Conservation (phyloP, 1,140 invertebrate genomes). For the Arion vulgaris region DNA sequence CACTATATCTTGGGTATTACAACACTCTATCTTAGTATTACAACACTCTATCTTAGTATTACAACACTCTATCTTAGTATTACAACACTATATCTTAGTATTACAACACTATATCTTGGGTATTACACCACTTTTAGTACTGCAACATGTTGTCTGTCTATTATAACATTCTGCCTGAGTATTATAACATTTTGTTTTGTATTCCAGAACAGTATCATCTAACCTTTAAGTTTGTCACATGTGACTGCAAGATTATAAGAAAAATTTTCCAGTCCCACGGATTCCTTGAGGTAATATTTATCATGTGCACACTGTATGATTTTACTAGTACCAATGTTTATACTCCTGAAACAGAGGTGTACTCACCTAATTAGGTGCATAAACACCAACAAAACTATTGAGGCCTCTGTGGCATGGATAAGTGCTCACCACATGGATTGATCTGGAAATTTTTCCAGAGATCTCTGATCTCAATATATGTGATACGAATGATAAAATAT, state of each 20-base stretch:
- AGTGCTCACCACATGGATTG: neutral
- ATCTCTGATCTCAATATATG: too few relatives aligned
- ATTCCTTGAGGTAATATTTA: slow-evolving; percentile 66
- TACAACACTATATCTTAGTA: too few relatives aligned
- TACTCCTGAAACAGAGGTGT: too few relatives aligned
- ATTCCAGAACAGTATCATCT: slow-evolving; percentile 71
- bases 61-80: neutral
- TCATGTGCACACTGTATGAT: neutral
- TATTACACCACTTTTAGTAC: neutral
- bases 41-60: too few relatives aligned
- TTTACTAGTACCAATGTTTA: neutral
- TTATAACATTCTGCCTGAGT: neutral
- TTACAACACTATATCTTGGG: neutral
- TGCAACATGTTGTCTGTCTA: neutral
- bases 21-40: too few relatives aligned
- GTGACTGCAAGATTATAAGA: slow-evolving; percentile 70
- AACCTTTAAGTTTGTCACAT: slow-evolving; percentile 70
- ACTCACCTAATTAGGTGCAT: too few relatives aligned
- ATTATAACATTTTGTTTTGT: neutral
- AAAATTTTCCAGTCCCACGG: slow-evolving; percentile 69
- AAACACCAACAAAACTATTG: neutral
- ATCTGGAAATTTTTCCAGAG: too few relatives aligned
- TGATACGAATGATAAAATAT: too few relatives aligned
- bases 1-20: too few relatives aligned
- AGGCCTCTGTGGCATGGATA: neutral